These are phyloP conservation scores for Gambusia holbrooki DNA, from an alignment of 2,113 vertebrate genomes.

Conservation along the genomic window DNA sequence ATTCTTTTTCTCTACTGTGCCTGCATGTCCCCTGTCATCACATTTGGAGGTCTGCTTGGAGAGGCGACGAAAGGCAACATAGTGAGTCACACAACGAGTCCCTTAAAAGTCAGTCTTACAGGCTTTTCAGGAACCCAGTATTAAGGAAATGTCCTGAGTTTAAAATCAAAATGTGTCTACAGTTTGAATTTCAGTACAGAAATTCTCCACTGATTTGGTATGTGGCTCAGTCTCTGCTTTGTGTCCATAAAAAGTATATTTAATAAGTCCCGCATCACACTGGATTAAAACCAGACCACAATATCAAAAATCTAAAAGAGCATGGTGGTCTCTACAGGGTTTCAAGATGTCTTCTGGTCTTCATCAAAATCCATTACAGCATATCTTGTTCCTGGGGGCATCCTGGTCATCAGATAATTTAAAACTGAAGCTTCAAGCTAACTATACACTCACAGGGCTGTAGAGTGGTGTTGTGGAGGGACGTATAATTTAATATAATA, in stretches of 20 bases:
- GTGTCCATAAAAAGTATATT: background rate
- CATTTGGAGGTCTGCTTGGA: slow-evolving; percentile 94
- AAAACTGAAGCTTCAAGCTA: background rate
- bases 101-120: slow-evolving; percentile 3
- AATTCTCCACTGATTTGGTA: background rate
- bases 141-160: background rate
- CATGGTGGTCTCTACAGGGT: background rate
- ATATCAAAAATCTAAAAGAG: background rate
- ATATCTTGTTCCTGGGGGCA: background rate
- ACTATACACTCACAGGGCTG: no score
- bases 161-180: no score
- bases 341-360: background rate
- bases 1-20: slow-evolving; percentile 98
- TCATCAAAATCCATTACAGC: background rate
- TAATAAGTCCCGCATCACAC: background rate
- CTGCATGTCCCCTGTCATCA: slow-evolving; percentile 99
- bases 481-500: no score
- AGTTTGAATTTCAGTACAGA: background rate
- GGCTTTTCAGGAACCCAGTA: slow-evolving; percentile 1
- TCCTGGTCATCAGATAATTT: background rate
- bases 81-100: slow-evolving; percentile 80
- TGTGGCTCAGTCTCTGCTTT: background rate
- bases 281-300: background rate
- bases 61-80: slow-evolving; percentile 94
- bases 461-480: no score